Evolutionary conservation across 2,888 invertebrate genomes (phyloP).

Genomic region (Cecidostiba fungosa): DNA sequence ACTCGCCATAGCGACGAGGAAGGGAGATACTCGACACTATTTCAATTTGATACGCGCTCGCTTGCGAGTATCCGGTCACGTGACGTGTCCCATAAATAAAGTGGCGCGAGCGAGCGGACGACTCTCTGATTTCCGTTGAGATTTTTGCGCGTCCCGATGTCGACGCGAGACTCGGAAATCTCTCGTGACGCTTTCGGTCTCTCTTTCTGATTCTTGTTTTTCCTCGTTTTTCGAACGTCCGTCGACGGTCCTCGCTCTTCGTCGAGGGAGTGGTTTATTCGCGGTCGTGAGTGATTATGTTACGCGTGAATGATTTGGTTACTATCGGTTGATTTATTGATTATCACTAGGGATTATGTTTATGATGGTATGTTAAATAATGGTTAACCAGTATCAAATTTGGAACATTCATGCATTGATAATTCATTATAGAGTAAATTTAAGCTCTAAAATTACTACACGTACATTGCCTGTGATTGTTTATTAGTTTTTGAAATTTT

Average conservation of each 20-base stretch:
- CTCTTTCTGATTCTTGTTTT: conserved; percentile 7
- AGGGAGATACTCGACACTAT: conserved; percentile 56
- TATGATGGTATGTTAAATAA: not conserved
- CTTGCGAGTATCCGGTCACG: conserved; percentile 52
- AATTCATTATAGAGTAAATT: no score
- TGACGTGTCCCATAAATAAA: conserved; percentile 57
- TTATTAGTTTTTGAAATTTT: no score
- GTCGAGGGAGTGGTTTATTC: not conserved
- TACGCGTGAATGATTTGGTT: conserved; percentile 40
- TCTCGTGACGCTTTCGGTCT: not conserved
- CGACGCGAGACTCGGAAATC: conserved; percentile 5
- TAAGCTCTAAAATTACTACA: no score
- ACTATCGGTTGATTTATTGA: conserved; percentile 18
- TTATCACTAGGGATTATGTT: not conserved
- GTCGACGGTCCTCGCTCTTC: not conserved
- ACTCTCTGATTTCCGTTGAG: conserved; percentile 57
- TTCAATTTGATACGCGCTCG: conserved; percentile 59
- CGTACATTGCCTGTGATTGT: no score
- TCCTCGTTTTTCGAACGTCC: not conserved
- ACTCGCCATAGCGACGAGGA: not conserved
- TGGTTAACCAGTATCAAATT: no score
- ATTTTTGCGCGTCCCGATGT: conserved; percentile 35
- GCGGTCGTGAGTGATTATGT: conserved; percentile 20
- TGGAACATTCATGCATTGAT: no score
- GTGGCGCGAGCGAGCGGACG: not conserved